These are phyloP conservation scores for Galagoides demidoff DNA, from an alignment of 2,797 vertebrate species.

Conservation along the genomic window DNA sequence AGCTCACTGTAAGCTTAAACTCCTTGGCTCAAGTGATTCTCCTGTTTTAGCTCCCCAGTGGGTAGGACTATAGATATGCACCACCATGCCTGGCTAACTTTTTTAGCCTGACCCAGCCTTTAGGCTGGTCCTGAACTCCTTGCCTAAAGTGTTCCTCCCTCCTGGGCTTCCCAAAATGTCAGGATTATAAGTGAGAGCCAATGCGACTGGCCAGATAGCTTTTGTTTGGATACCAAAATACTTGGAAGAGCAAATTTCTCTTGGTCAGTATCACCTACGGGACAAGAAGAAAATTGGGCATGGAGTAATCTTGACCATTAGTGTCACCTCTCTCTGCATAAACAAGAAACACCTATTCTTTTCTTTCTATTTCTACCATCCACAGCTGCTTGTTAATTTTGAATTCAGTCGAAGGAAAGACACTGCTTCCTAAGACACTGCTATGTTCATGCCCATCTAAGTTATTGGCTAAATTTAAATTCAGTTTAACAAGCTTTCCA, in stretches of 20 bases:
- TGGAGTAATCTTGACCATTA: not conserved
- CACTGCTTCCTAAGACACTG: not conserved
- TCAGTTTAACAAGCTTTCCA: constrained; percentile 27
- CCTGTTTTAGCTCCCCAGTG: not conserved
- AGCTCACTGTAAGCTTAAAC: not conserved
- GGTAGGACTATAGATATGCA: not conserved
- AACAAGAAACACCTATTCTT: not conserved
- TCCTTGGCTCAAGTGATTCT: not conserved
- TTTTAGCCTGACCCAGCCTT: not conserved
- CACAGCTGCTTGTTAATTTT: not conserved
- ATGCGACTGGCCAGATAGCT: not conserved
- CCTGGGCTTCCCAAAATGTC: not conserved
- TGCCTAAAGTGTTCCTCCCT: not conserved
- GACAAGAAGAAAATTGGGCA: not conserved
- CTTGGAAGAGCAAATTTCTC: constrained; percentile 27
- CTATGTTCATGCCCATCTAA: not conserved
- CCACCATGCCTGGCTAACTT: not conserved
- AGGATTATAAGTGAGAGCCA: not conserved
- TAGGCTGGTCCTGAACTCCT: not conserved
- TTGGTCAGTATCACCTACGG: not conserved
- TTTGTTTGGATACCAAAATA: constrained; percentile 43
- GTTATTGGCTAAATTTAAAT: constrained; percentile 31
- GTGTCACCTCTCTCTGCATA: not conserved
- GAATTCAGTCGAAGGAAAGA: not conserved
- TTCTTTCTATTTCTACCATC: not conserved